Evolutionary conservation across 2,797 vertebrate species (phyloP).

Genomic region (Xiphorhynchus erythropygius): DNA sequence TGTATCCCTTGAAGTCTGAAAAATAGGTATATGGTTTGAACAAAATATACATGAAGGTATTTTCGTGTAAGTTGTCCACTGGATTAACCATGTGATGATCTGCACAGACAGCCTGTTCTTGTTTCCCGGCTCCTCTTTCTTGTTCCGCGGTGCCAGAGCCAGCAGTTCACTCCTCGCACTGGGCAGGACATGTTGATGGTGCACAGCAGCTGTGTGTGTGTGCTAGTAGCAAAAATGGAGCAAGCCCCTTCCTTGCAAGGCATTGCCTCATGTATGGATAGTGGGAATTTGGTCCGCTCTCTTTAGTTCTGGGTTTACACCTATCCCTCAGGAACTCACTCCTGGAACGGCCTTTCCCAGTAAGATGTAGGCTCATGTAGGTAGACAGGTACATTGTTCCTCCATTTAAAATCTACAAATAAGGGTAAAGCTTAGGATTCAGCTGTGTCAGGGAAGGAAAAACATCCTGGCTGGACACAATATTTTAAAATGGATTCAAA

Average conservation of each 20-base stretch:
- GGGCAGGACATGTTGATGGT: background rate
- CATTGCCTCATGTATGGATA: accelerated
- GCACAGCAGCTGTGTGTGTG: background rate
- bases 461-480: background rate
- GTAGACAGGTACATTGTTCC: accelerated
- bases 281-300: background rate
- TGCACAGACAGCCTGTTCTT: background rate
- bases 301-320: accelerated
- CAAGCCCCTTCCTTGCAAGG: background rate
- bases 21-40: constrained; percentile 21
- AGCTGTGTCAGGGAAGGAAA: background rate
- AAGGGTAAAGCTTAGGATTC: background rate
- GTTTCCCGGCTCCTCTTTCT: background rate
- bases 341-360: background rate
- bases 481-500: background rate
- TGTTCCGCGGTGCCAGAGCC: accelerated
- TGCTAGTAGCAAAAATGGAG: background rate
- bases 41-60: background rate
- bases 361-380: background rate
- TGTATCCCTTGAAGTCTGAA: constrained; percentile 2
- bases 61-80: background rate
- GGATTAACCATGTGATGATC: background rate
- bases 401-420: background rate
- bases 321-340: background rate
- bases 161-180: background rate